Percentiles rank a stretch among this genome's conserved stretches.
Evolutionary conservation across 2,888 invertebrate genomes (phyloP).

Genomic region (Cheilosia variabilis): DNA sequence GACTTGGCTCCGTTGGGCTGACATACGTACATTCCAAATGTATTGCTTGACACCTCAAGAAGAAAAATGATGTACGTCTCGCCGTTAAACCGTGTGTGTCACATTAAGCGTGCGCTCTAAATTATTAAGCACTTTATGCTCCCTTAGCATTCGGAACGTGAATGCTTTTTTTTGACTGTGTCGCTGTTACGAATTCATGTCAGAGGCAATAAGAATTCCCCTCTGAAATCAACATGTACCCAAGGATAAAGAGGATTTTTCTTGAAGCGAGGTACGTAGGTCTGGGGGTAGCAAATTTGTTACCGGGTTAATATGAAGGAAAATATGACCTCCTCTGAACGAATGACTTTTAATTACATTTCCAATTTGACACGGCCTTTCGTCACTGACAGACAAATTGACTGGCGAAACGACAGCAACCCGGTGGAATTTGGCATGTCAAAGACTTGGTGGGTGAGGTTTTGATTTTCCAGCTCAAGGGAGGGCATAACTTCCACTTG

Average conservation of each 20-base stretch:
- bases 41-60: conserved; percentile 33
- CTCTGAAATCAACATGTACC: conserved; percentile 15
- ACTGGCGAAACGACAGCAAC: conserved; percentile 24
- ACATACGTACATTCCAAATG: neutral
- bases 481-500: neutral
- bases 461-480: conserved; percentile 33
- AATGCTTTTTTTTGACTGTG: conserved; percentile 8
- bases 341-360: conserved; percentile 76
- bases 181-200: conserved; percentile 41
- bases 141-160: conserved; percentile 24
- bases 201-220: conserved; percentile 18
- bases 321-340: conserved; percentile 70
- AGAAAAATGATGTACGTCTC: conserved; percentile 34
- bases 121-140: conserved; percentile 54
- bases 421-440: neutral
- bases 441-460: neutral
- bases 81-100: conserved; percentile 23
- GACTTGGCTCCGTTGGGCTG: neutral
- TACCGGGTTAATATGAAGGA: conserved; percentile 69
- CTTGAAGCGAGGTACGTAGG: neutral
- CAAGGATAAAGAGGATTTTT: conserved; percentile 30
- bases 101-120: conserved; percentile 62
- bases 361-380: conserved; percentile 57
- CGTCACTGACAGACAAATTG: conserved; percentile 13
- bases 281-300: too few species aligned